Evolutionary conservation across 2,888 invertebrate genomes (phyloP).

Genomic region (Drosophila antonietae): DNA sequence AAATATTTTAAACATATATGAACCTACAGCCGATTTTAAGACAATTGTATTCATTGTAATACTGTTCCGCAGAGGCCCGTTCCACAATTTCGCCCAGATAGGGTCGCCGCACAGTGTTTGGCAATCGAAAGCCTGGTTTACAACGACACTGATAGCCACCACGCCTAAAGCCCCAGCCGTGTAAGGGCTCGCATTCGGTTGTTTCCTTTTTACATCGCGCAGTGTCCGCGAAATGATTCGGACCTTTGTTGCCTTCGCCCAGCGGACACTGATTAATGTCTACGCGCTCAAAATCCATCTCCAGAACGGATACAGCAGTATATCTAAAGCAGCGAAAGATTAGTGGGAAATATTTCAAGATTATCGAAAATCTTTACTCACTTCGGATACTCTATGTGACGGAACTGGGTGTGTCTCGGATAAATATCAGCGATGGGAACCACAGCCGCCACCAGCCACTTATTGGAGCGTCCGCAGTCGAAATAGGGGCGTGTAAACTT

Average conservation of each 20-base stretch:
- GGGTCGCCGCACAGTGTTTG: constrained; percentile 93
- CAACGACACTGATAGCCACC: constrained; percentile 98
- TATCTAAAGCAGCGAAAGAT: constrained; percentile 85
- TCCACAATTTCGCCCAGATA: constrained; percentile 97
- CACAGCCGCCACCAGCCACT: constrained; percentile 97
- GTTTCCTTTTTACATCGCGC: constrained; percentile 96
- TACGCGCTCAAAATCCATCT: constrained; percentile 98
- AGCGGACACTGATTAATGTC: constrained; percentile 98
- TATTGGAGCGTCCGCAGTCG: constrained; percentile 97
- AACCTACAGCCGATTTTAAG: constrained; percentile 94
- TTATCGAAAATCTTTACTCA: constrained; percentile 85
- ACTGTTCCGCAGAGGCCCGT: constrained; percentile 95
- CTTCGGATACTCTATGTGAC: constrained; percentile 97
- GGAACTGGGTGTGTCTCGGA: constrained; percentile 95
- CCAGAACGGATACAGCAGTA: constrained; percentile 95
- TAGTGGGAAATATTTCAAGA: not conserved
- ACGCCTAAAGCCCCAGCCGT: constrained; percentile 97
- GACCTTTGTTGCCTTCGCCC: constrained; percentile 94
- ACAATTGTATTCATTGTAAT: constrained; percentile 96
- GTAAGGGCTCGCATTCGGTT: constrained; percentile 97
- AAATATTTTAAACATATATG: no score
- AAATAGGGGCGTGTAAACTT: constrained; percentile 98
- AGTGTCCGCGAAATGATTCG: constrained; percentile 95
- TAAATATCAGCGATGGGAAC: constrained; percentile 98
- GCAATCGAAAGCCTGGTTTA: constrained; percentile 94